Conservation (phyloP, 1,140 invertebrate species). For the Lamellibrachia luymesi region DNA sequence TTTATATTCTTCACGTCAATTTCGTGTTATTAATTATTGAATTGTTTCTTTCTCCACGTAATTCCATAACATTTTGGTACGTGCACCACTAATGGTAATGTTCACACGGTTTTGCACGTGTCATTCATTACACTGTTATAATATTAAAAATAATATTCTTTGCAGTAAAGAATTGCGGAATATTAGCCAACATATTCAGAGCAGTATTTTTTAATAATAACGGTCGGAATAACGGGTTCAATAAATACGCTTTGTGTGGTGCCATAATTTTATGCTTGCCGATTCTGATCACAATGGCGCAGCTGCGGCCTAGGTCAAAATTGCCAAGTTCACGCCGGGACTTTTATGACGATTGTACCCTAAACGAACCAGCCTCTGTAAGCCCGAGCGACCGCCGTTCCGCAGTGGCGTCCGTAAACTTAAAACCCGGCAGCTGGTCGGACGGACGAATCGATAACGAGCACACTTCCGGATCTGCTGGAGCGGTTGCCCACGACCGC, state of each 20-base stretch:
- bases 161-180: not conserved
- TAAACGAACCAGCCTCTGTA: not conserved
- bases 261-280: not conserved
- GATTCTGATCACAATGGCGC: not conserved
- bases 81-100: not conserved
- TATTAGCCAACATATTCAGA: not conserved
- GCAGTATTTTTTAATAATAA: not conserved
- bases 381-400: not conserved
- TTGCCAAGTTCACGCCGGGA: not conserved
- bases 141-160: not conserved
- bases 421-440: not conserved
- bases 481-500: not conserved
- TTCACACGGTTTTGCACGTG: not conserved
- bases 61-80: not conserved
- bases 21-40: too few relatives aligned
- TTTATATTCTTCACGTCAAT: too few relatives aligned
- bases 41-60: not conserved
- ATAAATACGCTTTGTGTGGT: not conserved
- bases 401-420: not conserved
- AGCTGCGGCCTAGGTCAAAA: not conserved
- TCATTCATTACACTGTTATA: not conserved
- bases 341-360: not conserved
- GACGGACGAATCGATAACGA: not conserved
- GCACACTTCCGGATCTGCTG: not conserved
- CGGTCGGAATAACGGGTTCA: not conserved